Evolutionary conservation across 2,797 vertebrate species (phyloP).

Genomic region (Thaleichthys pacificus): DNA sequence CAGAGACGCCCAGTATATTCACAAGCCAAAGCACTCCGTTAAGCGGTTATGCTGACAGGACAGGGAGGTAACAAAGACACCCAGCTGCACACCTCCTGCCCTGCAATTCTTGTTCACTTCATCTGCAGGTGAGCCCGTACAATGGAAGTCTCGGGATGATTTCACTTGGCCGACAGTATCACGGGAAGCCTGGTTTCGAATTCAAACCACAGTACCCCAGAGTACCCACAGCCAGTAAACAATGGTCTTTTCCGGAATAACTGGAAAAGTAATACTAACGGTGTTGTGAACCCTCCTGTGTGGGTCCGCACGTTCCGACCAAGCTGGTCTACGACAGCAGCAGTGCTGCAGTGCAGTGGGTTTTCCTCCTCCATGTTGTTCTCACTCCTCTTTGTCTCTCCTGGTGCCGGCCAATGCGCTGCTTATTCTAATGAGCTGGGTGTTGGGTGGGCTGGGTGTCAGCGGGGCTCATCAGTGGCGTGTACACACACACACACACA

Average conservation of each 20-base stretch:
- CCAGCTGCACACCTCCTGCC: neutral
- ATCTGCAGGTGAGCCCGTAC: too few species aligned
- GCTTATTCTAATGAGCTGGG: constrained; percentile 63
- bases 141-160: too few species aligned
- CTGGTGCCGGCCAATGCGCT: constrained; percentile 11
- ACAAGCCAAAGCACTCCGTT: neutral
- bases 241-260: too few species aligned
- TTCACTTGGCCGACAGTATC: too few species aligned
- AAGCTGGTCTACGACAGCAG: too few species aligned
- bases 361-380: constrained; percentile 31
- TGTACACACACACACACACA: constrained; percentile 17
- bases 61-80: neutral
- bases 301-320: too few species aligned
- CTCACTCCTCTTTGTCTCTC: constrained; percentile 26
- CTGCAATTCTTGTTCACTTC: too few species aligned
- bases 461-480: constrained; percentile 58
- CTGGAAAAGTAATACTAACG: too few species aligned
- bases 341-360: constrained; percentile 16
- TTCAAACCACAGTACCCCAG: too few species aligned
- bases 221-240: too few species aligned
- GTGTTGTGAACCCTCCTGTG: too few species aligned
- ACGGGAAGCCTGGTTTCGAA: too few species aligned
- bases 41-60: neutral
- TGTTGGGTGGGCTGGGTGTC: constrained; percentile 48
- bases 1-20: neutral